These are phyloP conservation scores for Pemphigus obesinymphae DNA, from an alignment of 1,140 invertebrate genomes.

Conservation along the genomic window DNA sequence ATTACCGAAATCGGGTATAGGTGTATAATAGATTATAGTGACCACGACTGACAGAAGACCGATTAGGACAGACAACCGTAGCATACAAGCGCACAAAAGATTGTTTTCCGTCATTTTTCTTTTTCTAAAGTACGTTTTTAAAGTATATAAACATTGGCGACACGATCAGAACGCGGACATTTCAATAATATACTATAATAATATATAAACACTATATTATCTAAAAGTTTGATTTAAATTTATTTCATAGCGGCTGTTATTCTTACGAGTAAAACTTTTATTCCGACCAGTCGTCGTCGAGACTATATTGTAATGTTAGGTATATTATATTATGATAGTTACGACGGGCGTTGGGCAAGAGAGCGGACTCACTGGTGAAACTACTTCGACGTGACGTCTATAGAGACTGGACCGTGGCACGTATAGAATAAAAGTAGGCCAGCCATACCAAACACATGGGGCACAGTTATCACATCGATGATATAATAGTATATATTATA, in stretches of 20 bases:
- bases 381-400: background rate
- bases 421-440: slow-evolving; percentile 4
- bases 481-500: background rate
- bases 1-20: slow-evolving; percentile 57
- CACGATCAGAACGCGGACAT: background rate
- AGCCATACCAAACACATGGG: background rate
- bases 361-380: background rate
- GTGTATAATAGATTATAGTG: slow-evolving; percentile 64
- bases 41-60: slow-evolving; percentile 57
- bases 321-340: background rate
- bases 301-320: background rate
- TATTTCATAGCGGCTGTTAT: background rate
- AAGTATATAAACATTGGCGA: background rate
- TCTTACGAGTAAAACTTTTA: background rate
- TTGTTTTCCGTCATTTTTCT: slow-evolving; percentile 20
- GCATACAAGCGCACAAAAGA: slow-evolving; percentile 46
- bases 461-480: background rate
- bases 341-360: background rate
- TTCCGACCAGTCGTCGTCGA: no score
- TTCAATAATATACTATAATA: background rate
- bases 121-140: background rate
- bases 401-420: background rate
- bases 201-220: background rate
- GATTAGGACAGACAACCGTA: slow-evolving; percentile 53
- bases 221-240: background rate